A percentile compares a stretch with the other conserved stretches of the same genome.
Evolutionary conservation across 2,888 invertebrate species (phyloP).

Genomic region (Lacanobia wlatinum): DNA sequence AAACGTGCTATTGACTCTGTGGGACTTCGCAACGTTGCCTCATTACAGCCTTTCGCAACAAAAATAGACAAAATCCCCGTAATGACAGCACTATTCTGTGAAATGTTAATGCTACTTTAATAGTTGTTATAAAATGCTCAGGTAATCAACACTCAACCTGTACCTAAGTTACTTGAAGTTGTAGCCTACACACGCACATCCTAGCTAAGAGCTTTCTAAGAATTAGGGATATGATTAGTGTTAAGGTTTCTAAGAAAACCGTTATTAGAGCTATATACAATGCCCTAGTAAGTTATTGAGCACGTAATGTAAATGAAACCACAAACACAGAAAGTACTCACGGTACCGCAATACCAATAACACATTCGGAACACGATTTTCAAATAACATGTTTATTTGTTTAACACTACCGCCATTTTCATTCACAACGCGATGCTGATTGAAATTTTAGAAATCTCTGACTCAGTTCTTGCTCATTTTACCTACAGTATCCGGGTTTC

Average conservation of each 20-base stretch:
- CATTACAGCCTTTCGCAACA: constrained; percentile 31
- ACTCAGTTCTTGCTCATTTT: constrained; percentile 49
- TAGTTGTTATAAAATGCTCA: constrained; percentile 49
- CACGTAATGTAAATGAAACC: constrained; percentile 48
- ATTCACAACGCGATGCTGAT: constrained; percentile 60
- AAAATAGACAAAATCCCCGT: constrained; percentile 32
- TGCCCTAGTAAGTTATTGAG: constrained; percentile 48
- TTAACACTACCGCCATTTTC: constrained; percentile 59
- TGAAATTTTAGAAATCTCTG: constrained; percentile 67
- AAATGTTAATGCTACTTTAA: constrained; percentile 57
- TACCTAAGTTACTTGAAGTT: not conserved
- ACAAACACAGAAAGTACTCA: constrained; percentile 52
- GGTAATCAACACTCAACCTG: constrained; percentile 37
- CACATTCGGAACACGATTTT: constrained; percentile 70
- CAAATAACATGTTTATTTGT: constrained; percentile 70
- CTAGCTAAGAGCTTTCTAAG: constrained; percentile 30
- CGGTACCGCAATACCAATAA: constrained; percentile 61
- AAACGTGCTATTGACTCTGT: constrained; percentile 29
- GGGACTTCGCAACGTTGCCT: constrained; percentile 8
- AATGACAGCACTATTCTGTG: constrained; percentile 30
- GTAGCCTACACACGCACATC: constrained; percentile 15
- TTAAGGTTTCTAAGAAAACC: constrained; percentile 20
- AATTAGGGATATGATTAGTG: constrained; percentile 24
- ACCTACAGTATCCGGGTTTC: constrained; percentile 47
- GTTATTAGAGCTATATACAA: constrained; percentile 21